phyloP scores from a whole-genome alignment of 1,140 invertebrate genomes.

The Bradysia coprophila region DNA sequence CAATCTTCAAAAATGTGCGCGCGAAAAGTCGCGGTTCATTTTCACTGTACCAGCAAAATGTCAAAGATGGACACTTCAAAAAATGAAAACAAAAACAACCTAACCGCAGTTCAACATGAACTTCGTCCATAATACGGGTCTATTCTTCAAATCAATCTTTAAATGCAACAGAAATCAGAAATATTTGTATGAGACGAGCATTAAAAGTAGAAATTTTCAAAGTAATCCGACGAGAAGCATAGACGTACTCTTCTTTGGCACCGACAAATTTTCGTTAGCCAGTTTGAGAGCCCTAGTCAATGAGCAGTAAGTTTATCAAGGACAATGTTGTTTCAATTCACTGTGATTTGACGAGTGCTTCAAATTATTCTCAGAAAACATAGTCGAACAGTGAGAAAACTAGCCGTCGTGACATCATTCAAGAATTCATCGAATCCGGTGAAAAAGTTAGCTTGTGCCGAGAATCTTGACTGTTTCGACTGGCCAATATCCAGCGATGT shows the following conservation, averaged over 20 bases:
- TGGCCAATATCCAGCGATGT: constrained; percentile 31
- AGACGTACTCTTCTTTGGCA: constrained; percentile 46
- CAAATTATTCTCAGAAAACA: constrained; percentile 3
- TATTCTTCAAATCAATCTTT: no score
- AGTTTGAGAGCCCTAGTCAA: constrained; percentile 31
- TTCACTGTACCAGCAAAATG: no score
- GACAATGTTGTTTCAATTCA: not conserved
- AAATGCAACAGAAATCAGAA: no score
- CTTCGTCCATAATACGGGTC: no score
- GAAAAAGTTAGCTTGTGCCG: constrained; percentile 26
- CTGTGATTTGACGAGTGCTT: constrained; percentile 4
- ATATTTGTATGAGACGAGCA: no score
- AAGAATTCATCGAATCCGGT: constrained; percentile 31
- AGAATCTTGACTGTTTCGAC: constrained; percentile 27
- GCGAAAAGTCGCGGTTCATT: no score
- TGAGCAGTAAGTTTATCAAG: constrained; percentile 25
- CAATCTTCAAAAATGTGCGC: no score
- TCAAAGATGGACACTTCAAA: no score
- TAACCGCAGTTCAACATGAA: no score
- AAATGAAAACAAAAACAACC: no score
- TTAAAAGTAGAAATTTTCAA: no score
- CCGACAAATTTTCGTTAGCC: constrained; percentile 42
- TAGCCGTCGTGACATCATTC: constrained; percentile 39
- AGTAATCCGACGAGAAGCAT: constrained; percentile 8
- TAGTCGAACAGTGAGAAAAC: constrained; percentile 15